Conservation (phyloP, 2,113 vertebrate genomes). For the Benitochromis conjunctus region DNA sequence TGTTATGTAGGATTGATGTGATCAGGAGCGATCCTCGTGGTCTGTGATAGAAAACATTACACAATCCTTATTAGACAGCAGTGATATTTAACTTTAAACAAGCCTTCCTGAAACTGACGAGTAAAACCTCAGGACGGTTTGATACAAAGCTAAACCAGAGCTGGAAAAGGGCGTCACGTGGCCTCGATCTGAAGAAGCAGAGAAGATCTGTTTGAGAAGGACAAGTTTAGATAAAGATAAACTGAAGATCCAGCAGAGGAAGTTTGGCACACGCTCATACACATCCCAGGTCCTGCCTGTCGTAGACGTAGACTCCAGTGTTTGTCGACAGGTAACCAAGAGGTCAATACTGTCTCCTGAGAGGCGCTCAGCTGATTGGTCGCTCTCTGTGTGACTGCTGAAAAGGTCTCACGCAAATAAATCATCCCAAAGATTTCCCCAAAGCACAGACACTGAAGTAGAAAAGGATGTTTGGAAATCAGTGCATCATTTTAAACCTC, state of each 20-base stretch:
- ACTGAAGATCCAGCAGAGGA: not conserved
- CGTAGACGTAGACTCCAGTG: not conserved
- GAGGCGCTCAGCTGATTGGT: not conserved
- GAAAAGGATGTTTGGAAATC: not conserved
- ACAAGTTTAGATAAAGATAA: not conserved
- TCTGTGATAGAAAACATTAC: not conserved
- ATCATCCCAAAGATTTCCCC: not conserved
- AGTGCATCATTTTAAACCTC: not conserved
- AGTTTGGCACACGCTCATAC: not conserved
- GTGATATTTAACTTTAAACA: not conserved
- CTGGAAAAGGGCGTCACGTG: not conserved
- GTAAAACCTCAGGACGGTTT: not conserved
- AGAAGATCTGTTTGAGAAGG: not conserved
- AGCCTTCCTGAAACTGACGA: not conserved
- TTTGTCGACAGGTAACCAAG: not conserved
- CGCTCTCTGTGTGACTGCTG: not conserved
- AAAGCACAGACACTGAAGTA: not conserved
- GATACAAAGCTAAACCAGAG: not conserved
- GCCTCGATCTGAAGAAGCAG: not conserved
- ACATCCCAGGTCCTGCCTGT: not conserved
- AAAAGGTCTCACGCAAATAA: not conserved
- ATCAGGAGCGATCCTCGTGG: not conserved
- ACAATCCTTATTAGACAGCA: not conserved
- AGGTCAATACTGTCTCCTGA: not conserved
- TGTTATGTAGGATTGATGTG: not conserved